Conservation (phyloP, 2,797 vertebrate genomes). For the Rallus crepitans region DNA sequence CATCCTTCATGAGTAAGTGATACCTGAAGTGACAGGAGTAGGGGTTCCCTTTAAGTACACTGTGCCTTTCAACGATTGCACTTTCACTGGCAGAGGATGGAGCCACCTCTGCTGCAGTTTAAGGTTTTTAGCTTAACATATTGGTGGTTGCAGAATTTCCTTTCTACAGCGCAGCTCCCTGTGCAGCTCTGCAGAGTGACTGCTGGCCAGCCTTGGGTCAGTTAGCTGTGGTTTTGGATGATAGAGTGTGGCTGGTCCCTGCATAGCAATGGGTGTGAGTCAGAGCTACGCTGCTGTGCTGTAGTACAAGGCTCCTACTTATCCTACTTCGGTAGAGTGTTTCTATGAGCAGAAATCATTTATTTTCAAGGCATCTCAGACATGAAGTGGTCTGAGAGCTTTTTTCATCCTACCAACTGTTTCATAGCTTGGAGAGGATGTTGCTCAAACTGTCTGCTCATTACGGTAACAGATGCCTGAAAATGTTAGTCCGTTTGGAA, state of each 20-base stretch:
- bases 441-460: background rate
- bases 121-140: background rate
- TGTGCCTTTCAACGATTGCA: background rate
- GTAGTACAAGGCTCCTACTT: background rate
- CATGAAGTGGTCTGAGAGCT: background rate
- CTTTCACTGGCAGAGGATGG: background rate
- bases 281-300: background rate
- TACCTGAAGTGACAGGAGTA: fast-evolving
- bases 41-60: background rate
- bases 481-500: background rate
- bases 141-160: background rate
- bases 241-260: background rate
- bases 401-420: background rate
- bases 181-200: background rate
- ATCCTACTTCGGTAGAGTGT: background rate
- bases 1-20: background rate
- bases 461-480: background rate
- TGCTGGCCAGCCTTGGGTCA: background rate
- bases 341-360: background rate
- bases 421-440: background rate
- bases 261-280: fast-evolving
- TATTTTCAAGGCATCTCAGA: background rate
- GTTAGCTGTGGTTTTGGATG: background rate
- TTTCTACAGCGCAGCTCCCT: fast-evolving
- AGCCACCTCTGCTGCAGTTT: background rate